Base-by-base conservation (phyloP, 2,888 invertebrate species). In the Himalopsyche anomala region DNA sequence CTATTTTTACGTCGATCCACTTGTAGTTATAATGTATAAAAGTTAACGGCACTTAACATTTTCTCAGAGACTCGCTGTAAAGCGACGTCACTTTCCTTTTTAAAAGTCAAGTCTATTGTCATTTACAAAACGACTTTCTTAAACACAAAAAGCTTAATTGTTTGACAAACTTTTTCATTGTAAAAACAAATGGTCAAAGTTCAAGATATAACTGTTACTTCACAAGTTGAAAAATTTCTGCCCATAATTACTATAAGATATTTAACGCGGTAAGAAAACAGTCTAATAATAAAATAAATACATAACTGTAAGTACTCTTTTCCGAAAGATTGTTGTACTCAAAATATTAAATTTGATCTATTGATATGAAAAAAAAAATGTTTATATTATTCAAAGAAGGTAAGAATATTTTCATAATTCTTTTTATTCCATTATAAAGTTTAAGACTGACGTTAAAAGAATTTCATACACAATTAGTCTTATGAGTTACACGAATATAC, bases 31-130 rank as follows among this genome's bases (percentile, higher is more conserved):
- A 19, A 62, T 4, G 8, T 11, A n/a, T 19, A 62, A n/a, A 56
- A 62, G 9, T 28, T 62, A 6, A 19, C 19, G 19, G 62, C 28
- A 19, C 9, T 28, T 62, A 19, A 62, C 62, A 4, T 62, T 62
- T 62, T 62, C 2, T 19, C 62, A 62, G 62, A 62, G 19, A 62
- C 62, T 19, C 19, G 28, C 62, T 62, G 19, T 62, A 19, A 28
- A 80, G 80, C 80, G 40, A 42, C 40, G 17, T 6, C 19, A 40
- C 15, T 40, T 80, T 80, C 8, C 12, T 38, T 40, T 80, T 80
- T 40, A n/a, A 28, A 80, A 36, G 80, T 40, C 80, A 80, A 80
- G 80, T 80, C 80, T 42, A 80, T 80, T 80, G 42, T 80, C 80
- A 36, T 79, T 79, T 40, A 40, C 38, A 62, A 62, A 80, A 80